These are phyloP conservation scores for Pampusana beccarii DNA, from an alignment of 2,113 vertebrate species.

Conservation along the genomic window DNA sequence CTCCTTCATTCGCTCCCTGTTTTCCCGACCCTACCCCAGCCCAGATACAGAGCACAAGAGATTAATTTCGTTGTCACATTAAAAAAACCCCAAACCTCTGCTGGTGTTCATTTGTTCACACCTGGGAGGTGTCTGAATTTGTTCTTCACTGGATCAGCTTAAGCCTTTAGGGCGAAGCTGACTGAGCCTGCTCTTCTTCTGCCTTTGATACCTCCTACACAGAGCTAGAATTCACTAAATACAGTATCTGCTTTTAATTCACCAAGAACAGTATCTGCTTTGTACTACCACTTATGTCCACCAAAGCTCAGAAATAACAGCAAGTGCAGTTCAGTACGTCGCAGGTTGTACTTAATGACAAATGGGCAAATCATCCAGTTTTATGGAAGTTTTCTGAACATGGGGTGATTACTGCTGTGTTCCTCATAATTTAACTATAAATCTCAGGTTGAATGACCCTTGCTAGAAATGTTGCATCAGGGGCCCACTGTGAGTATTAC, in stretches of 20 bases:
- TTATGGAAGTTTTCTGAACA: not conserved
- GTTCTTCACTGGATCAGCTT: not conserved
- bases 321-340: not conserved
- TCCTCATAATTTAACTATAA: slow-evolving; percentile 13
- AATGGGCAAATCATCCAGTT: not conserved
- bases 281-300: not conserved
- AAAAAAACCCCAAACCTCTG: not conserved
- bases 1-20: not conserved
- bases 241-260: not conserved
- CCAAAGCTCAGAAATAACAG: not conserved
- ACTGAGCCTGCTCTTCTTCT: not conserved
- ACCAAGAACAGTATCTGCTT: not conserved
- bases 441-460: not conserved
- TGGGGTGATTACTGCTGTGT: not conserved
- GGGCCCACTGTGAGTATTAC: not conserved
- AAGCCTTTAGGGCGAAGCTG: not conserved
- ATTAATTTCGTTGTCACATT: not conserved
- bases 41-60: not conserved
- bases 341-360: not conserved
- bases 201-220: not conserved
- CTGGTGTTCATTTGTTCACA: not conserved
- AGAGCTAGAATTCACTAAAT: not conserved
- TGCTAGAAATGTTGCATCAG: not conserved
- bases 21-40: not conserved
- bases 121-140: not conserved